Evolutionary conservation across 2,888 invertebrate species (phyloP), one percentile per base, ranked within the genome.

Genomic region (Neoascia interrupta): DNA sequence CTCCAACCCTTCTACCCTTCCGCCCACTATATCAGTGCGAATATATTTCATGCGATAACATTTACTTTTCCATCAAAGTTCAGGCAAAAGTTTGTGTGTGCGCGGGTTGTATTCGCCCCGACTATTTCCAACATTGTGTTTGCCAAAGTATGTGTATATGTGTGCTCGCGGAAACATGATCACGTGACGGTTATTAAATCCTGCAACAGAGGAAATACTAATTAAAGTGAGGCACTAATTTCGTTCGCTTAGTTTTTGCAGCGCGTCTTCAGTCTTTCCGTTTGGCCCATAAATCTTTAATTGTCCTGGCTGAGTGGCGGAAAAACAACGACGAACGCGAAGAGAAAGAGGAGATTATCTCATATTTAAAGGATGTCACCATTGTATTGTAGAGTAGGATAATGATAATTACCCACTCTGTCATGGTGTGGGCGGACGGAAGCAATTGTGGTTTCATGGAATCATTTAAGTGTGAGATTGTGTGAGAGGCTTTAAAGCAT

Each of bases 41-140:
- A 64, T 76, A 61, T 72, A 79, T 79, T 66, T 60, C 61, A 61
- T 79, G 41, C 56, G 66, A 79, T 61, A 79, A 79, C 72, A 79
- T 79, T 79, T 68, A 73, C 66, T 79, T 79, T 73, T 73, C 61
- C 73, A 73, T 79, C 72, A 79, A 79, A 79, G 66, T 79, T 79
- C 56, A 39, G 73, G 45, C 47, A 66, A 66, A 72, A 73, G 66
- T 79, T 68, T 73, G 49, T 68, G 66, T 79, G 53, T 79, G 31
- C 34, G 49, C 53, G n/a, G n/a, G 51, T 64, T 13, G 37, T n/a
- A n/a, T n/a, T n/a, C n/a, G n/a, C n/a, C 49, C 51, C 39, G n/a
- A 43, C 63, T 31, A 53, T 60, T 60, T 66, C 66, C 6, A 26
- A 58, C 21, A n/a, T 39, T 37, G 21, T 53, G 16, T 63, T 70